Evolutionary conservation across 2,888 invertebrate species (phyloP).

Genomic region (Coenonympha glycerion): DNA sequence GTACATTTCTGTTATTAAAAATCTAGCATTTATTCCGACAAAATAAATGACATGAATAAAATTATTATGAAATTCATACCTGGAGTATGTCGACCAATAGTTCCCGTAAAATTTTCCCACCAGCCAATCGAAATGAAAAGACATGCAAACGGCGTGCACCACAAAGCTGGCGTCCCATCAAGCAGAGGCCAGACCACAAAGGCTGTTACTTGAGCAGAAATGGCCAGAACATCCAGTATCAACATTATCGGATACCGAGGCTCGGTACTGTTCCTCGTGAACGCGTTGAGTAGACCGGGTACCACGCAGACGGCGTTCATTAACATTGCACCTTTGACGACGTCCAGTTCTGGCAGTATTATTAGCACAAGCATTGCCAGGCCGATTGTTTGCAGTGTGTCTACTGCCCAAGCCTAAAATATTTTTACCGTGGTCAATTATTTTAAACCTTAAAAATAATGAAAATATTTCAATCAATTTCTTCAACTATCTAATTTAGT

Average conservation of each 20-base stretch:
- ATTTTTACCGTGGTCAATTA: not conserved
- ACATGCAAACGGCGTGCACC: slow-evolving; percentile 79
- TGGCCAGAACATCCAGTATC: slow-evolving; percentile 75
- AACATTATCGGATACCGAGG: slow-evolving; percentile 54
- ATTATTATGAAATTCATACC: slow-evolving; percentile 34
- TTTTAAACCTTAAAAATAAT: too few relatives aligned
- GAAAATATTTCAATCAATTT: too few relatives aligned
- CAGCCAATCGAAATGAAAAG: slow-evolving; percentile 84
- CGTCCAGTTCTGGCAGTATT: slow-evolving; percentile 87
- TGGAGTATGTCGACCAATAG: slow-evolving; percentile 44
- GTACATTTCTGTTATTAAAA: too few relatives aligned
- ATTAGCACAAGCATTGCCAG: slow-evolving; percentile 83
- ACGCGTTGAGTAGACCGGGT: slow-evolving; percentile 84
- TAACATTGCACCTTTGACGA: slow-evolving; percentile 87
- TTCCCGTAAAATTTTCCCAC: slow-evolving; percentile 88
- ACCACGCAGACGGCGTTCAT: slow-evolving; percentile 89
- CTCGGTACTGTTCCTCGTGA: slow-evolving; percentile 53
- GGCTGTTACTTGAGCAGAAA: slow-evolving; percentile 79
- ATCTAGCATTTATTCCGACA: too few relatives aligned
- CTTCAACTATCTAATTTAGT: too few relatives aligned
- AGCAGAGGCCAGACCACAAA: slow-evolving; percentile 82
- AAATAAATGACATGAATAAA: too few relatives aligned
- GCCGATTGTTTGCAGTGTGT: slow-evolving; percentile 86
- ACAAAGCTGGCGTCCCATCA: slow-evolving; percentile 64
- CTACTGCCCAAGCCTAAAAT: slow-evolving; percentile 79